phyloP scores from a whole-genome alignment of 1,140 invertebrate species.

The Apis mellifera region Amel_HAv3.1 CM009931.2:21470501-21471000 shows the following conservation, averaged over 20 bases:
- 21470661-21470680: too few relatives aligned
- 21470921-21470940: slow-evolving; percentile 33
- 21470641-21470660: too few relatives aligned
- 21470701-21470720: too few relatives aligned
- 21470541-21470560: slow-evolving; percentile 12
- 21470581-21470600: background rate
- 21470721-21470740: too few relatives aligned
- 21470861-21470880: slow-evolving; percentile 6
- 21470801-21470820: background rate
- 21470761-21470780: too few relatives aligned
- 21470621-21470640: background rate
- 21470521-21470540: background rate
- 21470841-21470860: background rate
- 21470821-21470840: background rate
- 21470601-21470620: too few relatives aligned
- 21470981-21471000: slow-evolving; percentile 30
- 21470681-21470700: too few relatives aligned
- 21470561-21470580: background rate
- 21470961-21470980: slow-evolving; percentile 38
- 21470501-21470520: slow-evolving; percentile 40
- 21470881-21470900: slow-evolving; percentile 12
- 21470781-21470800: background rate
- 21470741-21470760: too few relatives aligned
- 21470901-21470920: slow-evolving; percentile 15
- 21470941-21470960: slow-evolving; percentile 52